Evolutionary conservation across 2,113 vertebrate genomes (phyloP).

Genomic region (Lanius collurio): DNA sequence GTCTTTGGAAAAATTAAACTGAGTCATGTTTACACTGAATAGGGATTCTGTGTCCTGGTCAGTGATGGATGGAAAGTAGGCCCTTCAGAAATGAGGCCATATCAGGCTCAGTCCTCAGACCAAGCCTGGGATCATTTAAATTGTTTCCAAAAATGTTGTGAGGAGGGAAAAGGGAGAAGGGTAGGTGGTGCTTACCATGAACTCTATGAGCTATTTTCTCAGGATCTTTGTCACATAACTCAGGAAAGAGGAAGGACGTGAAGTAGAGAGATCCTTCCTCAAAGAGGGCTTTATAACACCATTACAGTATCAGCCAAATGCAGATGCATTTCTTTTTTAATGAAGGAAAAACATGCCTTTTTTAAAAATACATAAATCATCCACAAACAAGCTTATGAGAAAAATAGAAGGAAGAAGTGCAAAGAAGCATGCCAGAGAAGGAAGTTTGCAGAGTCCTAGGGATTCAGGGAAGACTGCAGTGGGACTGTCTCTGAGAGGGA

Average conservation of each 20-base stretch:
- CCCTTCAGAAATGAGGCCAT: background rate
- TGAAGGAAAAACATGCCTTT: background rate
- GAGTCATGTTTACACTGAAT: background rate
- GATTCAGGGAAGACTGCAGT: conserved; percentile 2
- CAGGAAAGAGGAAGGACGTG: background rate
- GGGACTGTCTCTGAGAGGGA: conserved; percentile 7
- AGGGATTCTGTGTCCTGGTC: background rate
- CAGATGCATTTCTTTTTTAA: background rate
- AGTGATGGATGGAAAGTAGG: background rate
- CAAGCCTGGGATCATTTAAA: background rate
- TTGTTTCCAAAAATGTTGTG: background rate
- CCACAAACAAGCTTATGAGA: background rate
- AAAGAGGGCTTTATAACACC: background rate
- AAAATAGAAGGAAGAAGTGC: background rate
- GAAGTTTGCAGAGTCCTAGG: background rate
- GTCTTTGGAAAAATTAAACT: background rate
- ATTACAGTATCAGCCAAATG: background rate
- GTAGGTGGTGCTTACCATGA: background rate
- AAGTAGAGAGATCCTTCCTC: background rate
- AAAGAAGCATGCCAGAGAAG: conserved; percentile 34
- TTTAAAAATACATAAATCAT: background rate
- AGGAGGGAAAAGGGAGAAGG: background rate
- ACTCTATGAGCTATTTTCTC: background rate
- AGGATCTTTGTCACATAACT: background rate
- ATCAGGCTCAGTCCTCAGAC: background rate